Percentiles rank a stretch among this genome's conserved stretches.
phyloP scores from a whole-genome alignment of 2,888 invertebrate species.

The Hetaerina titia region DNA sequence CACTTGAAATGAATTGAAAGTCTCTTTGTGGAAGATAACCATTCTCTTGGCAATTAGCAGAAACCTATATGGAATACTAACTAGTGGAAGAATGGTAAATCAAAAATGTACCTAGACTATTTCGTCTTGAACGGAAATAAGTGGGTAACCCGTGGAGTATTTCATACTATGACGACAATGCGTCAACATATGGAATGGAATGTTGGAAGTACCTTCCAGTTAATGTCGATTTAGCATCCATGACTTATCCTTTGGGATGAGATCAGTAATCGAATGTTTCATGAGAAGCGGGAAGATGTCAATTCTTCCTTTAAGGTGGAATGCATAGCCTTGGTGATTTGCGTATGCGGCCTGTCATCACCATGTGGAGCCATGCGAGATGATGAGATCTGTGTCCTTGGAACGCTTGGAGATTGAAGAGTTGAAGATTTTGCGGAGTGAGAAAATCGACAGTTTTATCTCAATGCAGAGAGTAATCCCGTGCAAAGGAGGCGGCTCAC shows the following conservation, averaged over 20 bases:
- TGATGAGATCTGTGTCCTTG: constrained; percentile 22
- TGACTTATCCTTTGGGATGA: background rate
- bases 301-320: background rate
- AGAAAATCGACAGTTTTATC: constrained; percentile 32
- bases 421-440: background rate
- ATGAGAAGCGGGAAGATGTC: background rate
- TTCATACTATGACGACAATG: too few species aligned
- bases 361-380: background rate
- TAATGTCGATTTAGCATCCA: background rate
- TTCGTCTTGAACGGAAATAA: too few species aligned
- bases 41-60: too few species aligned
- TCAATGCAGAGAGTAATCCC: background rate
- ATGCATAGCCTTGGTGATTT: background rate
- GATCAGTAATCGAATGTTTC: background rate
- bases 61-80: too few species aligned
- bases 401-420: background rate
- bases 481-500: background rate
- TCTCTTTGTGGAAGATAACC: too few species aligned
- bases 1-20: too few species aligned
- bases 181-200: too few species aligned
- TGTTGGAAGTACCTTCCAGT: too few species aligned
- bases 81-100: too few species aligned
- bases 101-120: too few species aligned
- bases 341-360: background rate
- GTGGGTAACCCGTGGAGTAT: too few species aligned